Base-by-base conservation (phyloP, 1,140 invertebrate species). In the Anastrepha ludens region DNA sequence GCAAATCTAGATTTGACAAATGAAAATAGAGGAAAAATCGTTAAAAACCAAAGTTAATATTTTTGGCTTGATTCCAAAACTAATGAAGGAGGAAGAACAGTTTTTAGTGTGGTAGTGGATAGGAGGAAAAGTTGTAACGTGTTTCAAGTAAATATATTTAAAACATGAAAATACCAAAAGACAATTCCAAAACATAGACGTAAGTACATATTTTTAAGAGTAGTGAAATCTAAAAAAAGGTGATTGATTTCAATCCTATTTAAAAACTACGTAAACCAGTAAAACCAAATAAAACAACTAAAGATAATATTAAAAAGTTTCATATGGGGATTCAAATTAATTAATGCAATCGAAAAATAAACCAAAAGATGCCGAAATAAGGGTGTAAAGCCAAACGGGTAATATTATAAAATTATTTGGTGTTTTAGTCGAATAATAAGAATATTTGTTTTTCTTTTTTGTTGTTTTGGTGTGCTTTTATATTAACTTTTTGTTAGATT, bases 1-100 rank as follows among this genome's bases (percentile, higher is more conserved):
- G 95, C 70, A 96, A 92, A 94, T 96, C 96, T 96, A 65, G 4
- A 87, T 62, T n/a, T 85, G 58, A 41, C 39, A 17, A 74, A 74
- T 17, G 4, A 74, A 74, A 70, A 44, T 74, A 55, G 20, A 55
- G 1, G 60, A 62, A 62, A 62, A 62, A 13, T 9, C 15, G 60
- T 17, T 5, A 62, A 4, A 17, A 62, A 62, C 15, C 8, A 62
- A 62, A 55, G 6, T 55, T 11, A 55, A 55, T 29, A 55, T 55
- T 55, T 55, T 8, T 55, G 29, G 11, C 50, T 55, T 11, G 50
- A 6, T 55, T 55, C 50, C 50, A 55, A 6, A 55, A 55, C 11
- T 55, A 55, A 55, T 6, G 50, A 55, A 55, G 11, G 50, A 55
- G 50, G 29, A 29, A 29, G 29, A 29, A 29, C 29, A 29, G 29